Evolutionary conservation across 2,113 vertebrate genomes (phyloP), one percentile per base, ranked within the genome.

Genomic region (Clupea harengus): DNA sequence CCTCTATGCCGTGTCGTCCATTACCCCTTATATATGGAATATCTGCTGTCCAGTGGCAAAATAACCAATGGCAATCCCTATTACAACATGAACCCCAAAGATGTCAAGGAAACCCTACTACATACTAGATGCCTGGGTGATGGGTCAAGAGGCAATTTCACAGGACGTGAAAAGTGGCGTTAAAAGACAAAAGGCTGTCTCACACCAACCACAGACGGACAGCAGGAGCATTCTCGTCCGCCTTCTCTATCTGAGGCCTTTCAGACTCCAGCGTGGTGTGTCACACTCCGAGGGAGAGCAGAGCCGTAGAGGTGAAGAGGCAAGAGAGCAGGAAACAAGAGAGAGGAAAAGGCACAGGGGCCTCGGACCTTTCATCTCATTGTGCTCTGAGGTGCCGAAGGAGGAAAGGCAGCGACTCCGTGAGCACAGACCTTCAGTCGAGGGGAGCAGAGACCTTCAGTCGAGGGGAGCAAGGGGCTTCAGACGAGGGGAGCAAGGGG

Each of bases 241-340:
- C n/a, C 72, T 39, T 44, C 72, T 78, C 72, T 17, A 15, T 5
- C 32, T n/a, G 11, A 78, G 72, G 28, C 72, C 72, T 17, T 39
- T 32, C 72, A 78, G 72, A 4, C 72, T 4, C 72, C 72, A 6
- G 45, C 52, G 15, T 22, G 39, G 28, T 47, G 72, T 22, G 46
- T 85, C 72, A 39, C 25, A 47, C 54, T 54, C 28, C 47, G 54
- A 32, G 22, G 45, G 78, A 81, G 84, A 47, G 54, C 3, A 4
- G 28, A 4, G 28, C 15, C 13, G 11, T 10, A 15, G 28, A 78
- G 28, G 28, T 28, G 81, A 82, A 88, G 81, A 47, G 83, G 18
- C 82, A n/a, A 67, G 84, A 50, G 85, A 84, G 81, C 82, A 25
- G 3, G 57, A 60, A 39, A 57, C 47, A 1, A 25, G 60, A 25